Evolutionary conservation across 2,888 invertebrate species (phyloP), one percentile per base, ranked within the genome.

Genomic region (Calephelis perditalis): DNA sequence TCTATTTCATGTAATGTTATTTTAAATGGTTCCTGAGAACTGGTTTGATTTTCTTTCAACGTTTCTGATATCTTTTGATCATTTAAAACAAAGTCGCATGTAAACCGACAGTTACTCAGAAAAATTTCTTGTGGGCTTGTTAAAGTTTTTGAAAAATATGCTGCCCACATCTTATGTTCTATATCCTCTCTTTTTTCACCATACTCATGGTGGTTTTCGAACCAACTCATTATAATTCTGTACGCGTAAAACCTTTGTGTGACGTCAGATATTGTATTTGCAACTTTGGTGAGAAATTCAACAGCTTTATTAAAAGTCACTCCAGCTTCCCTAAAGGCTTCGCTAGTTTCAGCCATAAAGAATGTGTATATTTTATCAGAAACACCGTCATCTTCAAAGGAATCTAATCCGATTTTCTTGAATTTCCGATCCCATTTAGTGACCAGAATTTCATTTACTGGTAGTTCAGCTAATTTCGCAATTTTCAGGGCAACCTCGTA

Each of bases 291-390:
- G 49, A 94, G 92, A 75, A 95, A 95, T 65, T 92, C 79, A 0
- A 94, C 92, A 0, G 94, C 92, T 15, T 92, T 88, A 64, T 92
- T 91, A 12, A 94, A 92, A 0, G 92, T 82, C 0, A 95, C 92
- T 0, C 92, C 82, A 59, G 93, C 91, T 44, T 90, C 82, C 68
- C 89, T 86, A 66, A 95, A 94, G 58, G 93, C 92, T 57, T 84
- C 78, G 64, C 94, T 93, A 68, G 94, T 94, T 56, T 91, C 84
- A 0, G 89, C 85, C 81, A 94, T 92, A 71, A 93, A 93, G 0
- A 83, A 74, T 0, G 86, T 84, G 45, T 86, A 74, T 8, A 84
- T 79, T 68, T 81, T 87, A 35, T 86, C 79, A 56, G 92, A 78
- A 4, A 67, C 59, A 4, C 84, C 82, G 15, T 85, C 82, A 66